These are phyloP conservation scores for Lasioglossum pauxillum DNA, from an alignment of 2,888 invertebrate species.

Conservation along the genomic window DNA sequence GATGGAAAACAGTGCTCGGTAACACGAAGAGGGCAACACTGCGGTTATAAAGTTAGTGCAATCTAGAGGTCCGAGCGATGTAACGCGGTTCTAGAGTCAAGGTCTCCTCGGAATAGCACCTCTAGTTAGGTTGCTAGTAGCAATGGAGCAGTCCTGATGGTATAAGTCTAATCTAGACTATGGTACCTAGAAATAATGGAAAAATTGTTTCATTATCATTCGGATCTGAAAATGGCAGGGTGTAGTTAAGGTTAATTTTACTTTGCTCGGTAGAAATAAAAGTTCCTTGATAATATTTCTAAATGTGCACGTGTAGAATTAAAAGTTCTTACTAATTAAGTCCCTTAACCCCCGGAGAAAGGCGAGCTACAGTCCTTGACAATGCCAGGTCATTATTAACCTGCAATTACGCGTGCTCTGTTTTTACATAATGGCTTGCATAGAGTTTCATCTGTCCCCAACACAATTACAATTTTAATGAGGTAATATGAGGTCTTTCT, in stretches of 20 bases:
- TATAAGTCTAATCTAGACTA: not conserved
- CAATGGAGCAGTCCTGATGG: not conserved
- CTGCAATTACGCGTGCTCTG: not conserved
- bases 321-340: not conserved
- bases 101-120: not conserved
- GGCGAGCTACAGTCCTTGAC: not conserved
- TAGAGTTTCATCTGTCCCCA: not conserved
- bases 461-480: conserved; percentile 1
- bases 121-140: not conserved
- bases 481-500: not conserved
- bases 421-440: not conserved
- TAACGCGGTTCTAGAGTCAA: not conserved
- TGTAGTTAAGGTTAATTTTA: not conserved
- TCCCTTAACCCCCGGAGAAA: not conserved
- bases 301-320: not conserved
- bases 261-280: not conserved
- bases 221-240: no score
- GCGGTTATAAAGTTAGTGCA: not conserved
- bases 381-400: not conserved
- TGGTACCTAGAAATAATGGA: no score
- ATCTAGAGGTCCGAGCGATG: not conserved
- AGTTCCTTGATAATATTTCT: not conserved
- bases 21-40: not conserved
- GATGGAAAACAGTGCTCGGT: not conserved
- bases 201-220: not conserved